phyloP scores from a whole-genome alignment of 2,888 invertebrate genomes.

The Pseudococcus viburni region DNA sequence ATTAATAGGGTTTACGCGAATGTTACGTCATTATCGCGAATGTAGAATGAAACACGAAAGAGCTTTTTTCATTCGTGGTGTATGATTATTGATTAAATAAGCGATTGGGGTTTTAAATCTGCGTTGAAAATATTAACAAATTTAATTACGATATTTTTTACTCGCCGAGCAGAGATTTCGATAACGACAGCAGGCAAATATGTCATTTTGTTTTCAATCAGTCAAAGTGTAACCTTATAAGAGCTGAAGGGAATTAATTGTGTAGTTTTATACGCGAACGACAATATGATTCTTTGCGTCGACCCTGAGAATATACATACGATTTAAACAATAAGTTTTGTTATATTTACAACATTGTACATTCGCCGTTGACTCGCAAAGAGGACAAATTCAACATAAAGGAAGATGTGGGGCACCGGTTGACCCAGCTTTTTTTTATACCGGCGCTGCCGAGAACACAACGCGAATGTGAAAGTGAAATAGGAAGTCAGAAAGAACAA shows the following conservation, averaged over 20 bases:
- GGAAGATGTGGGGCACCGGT: slow-evolving; percentile 13
- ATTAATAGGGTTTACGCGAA: slow-evolving; percentile 6
- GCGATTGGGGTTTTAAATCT: background rate
- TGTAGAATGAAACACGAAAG: background rate
- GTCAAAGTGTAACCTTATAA: background rate
- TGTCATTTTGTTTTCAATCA: background rate
- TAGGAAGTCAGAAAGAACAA: slow-evolving; percentile 39
- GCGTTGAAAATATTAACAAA: background rate
- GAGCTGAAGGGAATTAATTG: background rate
- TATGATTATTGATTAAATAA: background rate
- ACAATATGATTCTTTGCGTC: background rate
- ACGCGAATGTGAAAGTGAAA: background rate
- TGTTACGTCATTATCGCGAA: background rate
- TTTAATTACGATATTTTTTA: background rate
- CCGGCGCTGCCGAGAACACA: background rate
- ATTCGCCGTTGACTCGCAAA: background rate
- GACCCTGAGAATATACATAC: slow-evolving; percentile 6
- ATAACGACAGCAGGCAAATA: background rate
- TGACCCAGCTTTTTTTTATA: slow-evolving; percentile 26
- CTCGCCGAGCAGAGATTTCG: background rate
- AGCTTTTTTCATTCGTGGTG: background rate
- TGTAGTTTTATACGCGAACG: background rate
- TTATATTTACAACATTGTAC: slow-evolving; percentile 5
- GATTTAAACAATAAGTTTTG: background rate
- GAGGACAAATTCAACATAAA: slow-evolving; percentile 32